Evolutionary conservation across 1,140 invertebrate genomes (phyloP), one percentile per base, ranked within the genome.

Genomic region (Phocides pigmalion): DNA sequence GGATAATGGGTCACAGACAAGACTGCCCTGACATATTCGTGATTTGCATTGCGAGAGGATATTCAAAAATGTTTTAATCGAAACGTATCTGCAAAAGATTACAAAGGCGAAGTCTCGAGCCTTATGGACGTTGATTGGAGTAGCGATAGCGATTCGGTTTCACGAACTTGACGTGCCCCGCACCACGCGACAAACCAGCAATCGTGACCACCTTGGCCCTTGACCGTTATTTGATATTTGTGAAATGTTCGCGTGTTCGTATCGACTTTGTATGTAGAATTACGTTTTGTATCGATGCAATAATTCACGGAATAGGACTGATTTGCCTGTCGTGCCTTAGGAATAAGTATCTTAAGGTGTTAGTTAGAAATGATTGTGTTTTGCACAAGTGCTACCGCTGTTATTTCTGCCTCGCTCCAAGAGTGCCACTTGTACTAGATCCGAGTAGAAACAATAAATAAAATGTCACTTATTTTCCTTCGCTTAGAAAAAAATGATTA

Each of bases 41-140:
- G 53, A 56, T 56, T 41, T 56, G 15, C 19, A 41, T 42, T 42
- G 17, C 50, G 35, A 37, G 50, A 22, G 39, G 47, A 50, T 39
- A 12, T 42, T 28, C 37, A 28, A 15, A 51, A 56, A 42, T 42
- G 19, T 51, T 51, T 35, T 22, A 56, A 56, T 56, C 35, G 53
- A 22, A 50, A 15, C 15, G 32, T 56, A 56, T 42, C 53, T 56
- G 53, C 53, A 20, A 56, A 41, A 28, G 53, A 56, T 56, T 56
- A 56, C 53, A 56, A 56, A 41, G 15, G 51, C 51, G 47, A 28
- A 41, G n/a, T n/a, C 19, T 54, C 51, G 39, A 42, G 37, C 19
- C 35, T 39, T 35, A 14, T 32, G 15, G 49, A 16, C 25, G 12
- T 12, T 20, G 20, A 47, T 20, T 25, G 35, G 35, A 39, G 35